Evolutionary conservation across 1,140 invertebrate species (phyloP).

Genomic region (Pemphigus obesinymphae): DNA sequence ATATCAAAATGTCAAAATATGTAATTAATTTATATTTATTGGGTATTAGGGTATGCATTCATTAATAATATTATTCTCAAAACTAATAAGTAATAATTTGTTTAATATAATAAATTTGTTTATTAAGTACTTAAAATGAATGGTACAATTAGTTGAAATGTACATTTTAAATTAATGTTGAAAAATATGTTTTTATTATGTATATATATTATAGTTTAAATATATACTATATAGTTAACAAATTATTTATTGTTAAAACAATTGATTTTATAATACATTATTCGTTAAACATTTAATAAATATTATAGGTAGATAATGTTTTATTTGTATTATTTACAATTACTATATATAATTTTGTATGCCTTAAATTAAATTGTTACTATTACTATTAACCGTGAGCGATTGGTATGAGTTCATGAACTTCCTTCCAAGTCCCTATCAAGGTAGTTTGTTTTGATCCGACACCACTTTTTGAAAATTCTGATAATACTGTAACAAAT

Average conservation of each 20-base stretch:
- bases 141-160: neutral
- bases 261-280: neutral
- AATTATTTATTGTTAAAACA: neutral
- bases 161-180: too few relatives aligned
- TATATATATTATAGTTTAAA: neutral
- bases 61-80: too few relatives aligned
- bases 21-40: too few relatives aligned
- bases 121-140: too few relatives aligned
- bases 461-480: constrained; percentile 31
- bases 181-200: neutral
- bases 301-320: too few relatives aligned
- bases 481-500: constrained; percentile 30
- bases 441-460: constrained; percentile 35
- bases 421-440: constrained; percentile 52
- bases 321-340: neutral
- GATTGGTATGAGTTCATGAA: constrained; percentile 52
- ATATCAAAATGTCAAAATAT: too few relatives aligned
- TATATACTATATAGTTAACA: neutral
- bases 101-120: too few relatives aligned
- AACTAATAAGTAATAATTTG: too few relatives aligned
- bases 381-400: neutral
- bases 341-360: neutral
- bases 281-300: neutral
- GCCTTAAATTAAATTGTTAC: neutral
- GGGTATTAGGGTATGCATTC: too few relatives aligned